Base-by-base conservation (phyloP, 2,888 invertebrate species). In the Orgyia antiqua region DNA sequence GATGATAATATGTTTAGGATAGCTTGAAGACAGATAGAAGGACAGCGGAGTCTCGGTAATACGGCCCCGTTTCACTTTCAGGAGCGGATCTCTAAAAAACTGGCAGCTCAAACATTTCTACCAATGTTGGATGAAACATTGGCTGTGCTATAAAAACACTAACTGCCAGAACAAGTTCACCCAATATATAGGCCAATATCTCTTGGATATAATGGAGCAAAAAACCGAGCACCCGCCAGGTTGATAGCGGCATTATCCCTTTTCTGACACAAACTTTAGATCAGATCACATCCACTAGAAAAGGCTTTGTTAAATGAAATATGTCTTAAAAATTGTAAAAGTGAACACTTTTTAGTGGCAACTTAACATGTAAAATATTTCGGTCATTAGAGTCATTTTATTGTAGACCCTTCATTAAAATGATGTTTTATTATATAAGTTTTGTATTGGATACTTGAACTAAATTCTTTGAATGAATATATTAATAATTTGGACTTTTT, bases 351-450 rank as follows among this genome's bases (percentile, higher is more conserved):
- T 80, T 78, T 74, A 49, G 45, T 35, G 52, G 51, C 61, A 58
- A 65, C 68, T 64, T 70, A 67, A 65, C 60, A 63, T 62, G 62
- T 71, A 72, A 79, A 78, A 78, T 84, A 79, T 80, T 77, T 76
- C 72, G 67, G 63, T 72, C 79, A 83, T 84, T 84, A 79, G 51
- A 62, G 61, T 64, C 65, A 78, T 80, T 83, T 82, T 83, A 86
- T 84, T 51, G 70, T 51, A 39, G 53, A 39, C 63, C 63, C 67
- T 71, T 74, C 62, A 77, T 78, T 80, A 78, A 73, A 73, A 68
- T 62, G 61, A 54, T 75, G 77, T 68, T 83, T 83, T 83, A 80
- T 77, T 57, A 64, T 79, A 73, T 80, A 61, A 68, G 66, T 74
- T 78, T 79, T 71, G 66, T 67, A 50, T 42, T 43, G 58, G 65